Evolutionary conservation across 2,888 invertebrate genomes (phyloP), one percentile per base, ranked within the genome.

Genomic region (Cataglyphis albicans): DNA sequence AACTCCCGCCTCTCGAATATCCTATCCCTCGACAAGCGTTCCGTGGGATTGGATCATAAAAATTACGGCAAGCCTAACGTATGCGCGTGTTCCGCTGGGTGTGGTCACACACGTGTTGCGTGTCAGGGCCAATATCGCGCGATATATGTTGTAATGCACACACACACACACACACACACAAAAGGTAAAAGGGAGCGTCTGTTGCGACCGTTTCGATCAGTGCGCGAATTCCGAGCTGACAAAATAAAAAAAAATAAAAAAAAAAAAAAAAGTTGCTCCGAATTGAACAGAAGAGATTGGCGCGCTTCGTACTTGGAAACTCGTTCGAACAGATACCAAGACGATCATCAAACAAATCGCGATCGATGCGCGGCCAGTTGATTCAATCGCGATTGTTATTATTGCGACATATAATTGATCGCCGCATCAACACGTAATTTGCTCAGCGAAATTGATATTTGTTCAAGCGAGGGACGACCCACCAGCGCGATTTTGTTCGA

Each of bases 41-140:
- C 44, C 18, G n/a, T 6, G 18, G 25, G 78, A 78, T 70, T 70
- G 32, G 38, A 7, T 78, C 57, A 78, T 70, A 44, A 59, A 70
- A 78, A 70, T 78, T 70, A 70, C 61, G 44, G 12, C 63, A 68
- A 78, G 78, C 57, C 57, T 57, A 57, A 57, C n/a, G 15, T 57
- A 41, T n/a, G 67, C 25, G 15, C 55, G 59, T 44, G 59, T 78
- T 70, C 59, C 70, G 41, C 44, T 70, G 78, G 78, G 78, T 78
- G 78, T 78, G 78, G 78, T 59, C 70, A 59, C 70, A 59, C 70
- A 78, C 70, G 78, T 78, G 70, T 78, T 78, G 78, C 78, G 78
- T 78, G 78, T 78, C 78, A 68, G 68, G 68, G 68, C 68, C 68
- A 78, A 78, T 78, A 78, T 70, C 78, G 44, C 21, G 78, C 59